Base-by-base conservation (phyloP, 2,113 vertebrate genomes). In the Axis porcinus region DNA sequence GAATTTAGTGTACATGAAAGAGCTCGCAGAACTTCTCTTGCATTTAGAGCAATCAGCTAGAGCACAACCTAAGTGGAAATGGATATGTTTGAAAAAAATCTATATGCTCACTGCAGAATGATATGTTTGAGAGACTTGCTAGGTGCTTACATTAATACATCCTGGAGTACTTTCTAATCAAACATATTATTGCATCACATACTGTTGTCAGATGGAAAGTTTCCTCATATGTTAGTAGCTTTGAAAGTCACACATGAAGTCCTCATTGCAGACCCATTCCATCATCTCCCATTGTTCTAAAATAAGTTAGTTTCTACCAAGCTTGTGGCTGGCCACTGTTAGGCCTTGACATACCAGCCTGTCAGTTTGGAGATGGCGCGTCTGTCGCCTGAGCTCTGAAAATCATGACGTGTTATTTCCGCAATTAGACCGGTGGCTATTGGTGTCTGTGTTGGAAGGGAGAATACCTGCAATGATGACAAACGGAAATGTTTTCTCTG, bases 71-170 rank as follows among this genome's bases (percentile, higher is more conserved):
- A 97, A 96, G 64, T 96, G 95, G 93, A 97, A 95, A 95, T 90
- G 84, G 83, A 97, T 94, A 78, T 58, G n/a, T 97, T 95, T 95
- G 91, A 91, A 98, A 97, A n/a, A 98, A 96, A 98, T 97, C 98
- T 98, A 95, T 98, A 97, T 60, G 89, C 91, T 87, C 5, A 1
- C 86, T 96, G 55, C 52, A 93, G 86, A 81, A 92, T 47, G 89
- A 62, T 95, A 57, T 95, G 62, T 97, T 96, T 87, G 91, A 96
- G 93, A 96, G 95, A 92, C 57, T 82, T 79, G 92, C 92, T 97
- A 97, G 98, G 96, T 98, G 94, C 94, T 97, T 91, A 95, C 89
- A 82, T 93, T 97, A 98, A 97, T 92, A 97, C 81, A 97, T 92
- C 91, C 96, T 95, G 81, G 94, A 93, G 92, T 87, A 76, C 89